phyloP scores from a whole-genome alignment of 2,113 vertebrate species.

The Malurus elegans region DNA sequence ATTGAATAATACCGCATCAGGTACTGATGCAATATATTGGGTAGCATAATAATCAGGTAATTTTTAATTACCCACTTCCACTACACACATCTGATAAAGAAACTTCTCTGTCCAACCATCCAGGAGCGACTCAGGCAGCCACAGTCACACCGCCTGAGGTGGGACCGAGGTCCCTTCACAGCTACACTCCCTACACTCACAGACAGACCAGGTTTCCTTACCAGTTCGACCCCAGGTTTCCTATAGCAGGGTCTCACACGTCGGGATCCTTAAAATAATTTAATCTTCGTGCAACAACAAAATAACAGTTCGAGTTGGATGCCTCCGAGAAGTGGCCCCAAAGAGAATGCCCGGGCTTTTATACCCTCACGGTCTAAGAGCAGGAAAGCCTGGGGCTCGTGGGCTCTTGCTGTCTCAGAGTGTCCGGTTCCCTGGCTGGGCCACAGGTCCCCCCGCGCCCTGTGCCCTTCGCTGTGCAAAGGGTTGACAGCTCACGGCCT shows the following conservation, averaged over 20 bases:
- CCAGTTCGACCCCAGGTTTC: background rate
- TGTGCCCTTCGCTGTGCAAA: background rate
- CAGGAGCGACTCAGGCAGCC: background rate
- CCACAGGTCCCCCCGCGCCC: background rate
- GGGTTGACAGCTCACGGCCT: background rate
- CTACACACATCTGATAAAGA: background rate
- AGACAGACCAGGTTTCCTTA: background rate
- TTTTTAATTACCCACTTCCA: background rate
- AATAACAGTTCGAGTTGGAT: background rate
- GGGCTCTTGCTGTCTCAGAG: background rate
- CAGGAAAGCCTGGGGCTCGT: background rate
- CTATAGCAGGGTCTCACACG: background rate
- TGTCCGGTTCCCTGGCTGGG: background rate
- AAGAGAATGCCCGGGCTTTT: background rate
- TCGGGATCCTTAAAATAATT: background rate
- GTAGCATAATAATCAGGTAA: background rate
- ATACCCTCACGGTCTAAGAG: background rate
- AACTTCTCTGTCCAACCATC: background rate
- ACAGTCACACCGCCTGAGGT: background rate
- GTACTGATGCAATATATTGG: background rate
- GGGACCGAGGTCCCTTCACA: background rate
- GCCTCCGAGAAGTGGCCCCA: background rate
- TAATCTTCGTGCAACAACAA: background rate
- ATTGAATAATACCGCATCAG: rapidly evolving
- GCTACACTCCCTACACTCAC: no score